Conservation (phyloP, 1,140 invertebrate genomes). For the Drosophila tristis region DNA sequence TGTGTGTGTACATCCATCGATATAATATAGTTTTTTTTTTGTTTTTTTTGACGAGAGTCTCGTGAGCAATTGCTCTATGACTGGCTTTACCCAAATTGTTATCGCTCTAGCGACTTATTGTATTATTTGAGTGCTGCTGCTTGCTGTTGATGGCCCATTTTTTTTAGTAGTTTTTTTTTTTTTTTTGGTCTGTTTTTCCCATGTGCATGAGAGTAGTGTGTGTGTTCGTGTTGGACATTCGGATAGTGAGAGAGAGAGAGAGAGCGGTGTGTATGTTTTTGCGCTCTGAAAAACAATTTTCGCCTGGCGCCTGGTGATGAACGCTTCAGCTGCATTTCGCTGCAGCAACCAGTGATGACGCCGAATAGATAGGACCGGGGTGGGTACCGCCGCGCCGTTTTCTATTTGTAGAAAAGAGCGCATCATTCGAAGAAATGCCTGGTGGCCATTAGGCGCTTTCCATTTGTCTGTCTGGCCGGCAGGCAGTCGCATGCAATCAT, state of each 20-base stretch:
- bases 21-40: constrained; percentile 22
- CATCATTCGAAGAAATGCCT: constrained; percentile 45
- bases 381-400: constrained; percentile 32
- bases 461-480: constrained; percentile 16
- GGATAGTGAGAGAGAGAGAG: too few relatives aligned
- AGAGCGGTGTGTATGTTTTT: constrained; percentile 9
- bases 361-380: not conserved
- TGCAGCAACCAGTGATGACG: constrained; percentile 2
- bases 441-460: constrained; percentile 45
- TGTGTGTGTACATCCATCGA: constrained; percentile 10
- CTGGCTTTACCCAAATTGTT: constrained; percentile 20
- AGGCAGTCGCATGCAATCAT: too few relatives aligned
- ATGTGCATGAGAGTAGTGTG: not conserved
- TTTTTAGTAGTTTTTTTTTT: constrained; percentile 4
- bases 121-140: constrained; percentile 7
- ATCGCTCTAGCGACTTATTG: constrained; percentile 2
- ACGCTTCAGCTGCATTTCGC: constrained; percentile 71
- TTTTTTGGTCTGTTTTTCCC: constrained; percentile 8
- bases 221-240: not conserved
- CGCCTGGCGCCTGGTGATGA: constrained; percentile 51
- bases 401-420: constrained; percentile 55
- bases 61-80: constrained; percentile 49
- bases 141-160: constrained; percentile 31
- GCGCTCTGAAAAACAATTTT: constrained; percentile 59
- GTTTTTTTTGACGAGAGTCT: constrained; percentile 40